Conservation (phyloP, 2,113 vertebrate species). For the Vireo altiloquus region DNA sequence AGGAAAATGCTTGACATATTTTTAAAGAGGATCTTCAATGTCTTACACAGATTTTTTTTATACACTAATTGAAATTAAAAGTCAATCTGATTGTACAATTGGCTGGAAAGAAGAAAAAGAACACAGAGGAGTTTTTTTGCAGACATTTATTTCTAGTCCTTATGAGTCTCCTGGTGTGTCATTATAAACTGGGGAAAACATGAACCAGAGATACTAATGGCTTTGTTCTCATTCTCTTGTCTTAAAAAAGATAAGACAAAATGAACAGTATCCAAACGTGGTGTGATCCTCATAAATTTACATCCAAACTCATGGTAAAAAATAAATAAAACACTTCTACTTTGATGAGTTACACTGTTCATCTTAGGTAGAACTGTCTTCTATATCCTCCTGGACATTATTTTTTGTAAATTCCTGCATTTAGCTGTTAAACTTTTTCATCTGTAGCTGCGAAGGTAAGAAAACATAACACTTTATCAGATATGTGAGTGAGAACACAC, state of each 20-base stretch:
- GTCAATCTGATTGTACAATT: neutral
- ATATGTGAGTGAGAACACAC: neutral
- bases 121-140: neutral
- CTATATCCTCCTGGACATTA: neutral
- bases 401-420: neutral
- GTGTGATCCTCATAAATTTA: neutral
- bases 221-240: neutral
- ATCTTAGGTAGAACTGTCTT: conserved; percentile 1
- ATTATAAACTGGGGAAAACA: conserved; percentile 22
- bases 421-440: conserved; percentile 10
- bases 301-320: neutral
- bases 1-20: neutral
- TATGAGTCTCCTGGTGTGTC: neutral
- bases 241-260: neutral
- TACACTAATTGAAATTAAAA: neutral
- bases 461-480: conserved; percentile 21
- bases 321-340: neutral
- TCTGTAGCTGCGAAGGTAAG: conserved; percentile 28
- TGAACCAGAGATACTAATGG: neutral
- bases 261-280: neutral
- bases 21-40: neutral
- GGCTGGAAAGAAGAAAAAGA: neutral
- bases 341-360: neutral
- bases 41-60: neutral
- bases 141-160: conserved; percentile 15